phyloP scores from a whole-genome alignment of 2,113 vertebrate species.

The Bufo bufo region DNA sequence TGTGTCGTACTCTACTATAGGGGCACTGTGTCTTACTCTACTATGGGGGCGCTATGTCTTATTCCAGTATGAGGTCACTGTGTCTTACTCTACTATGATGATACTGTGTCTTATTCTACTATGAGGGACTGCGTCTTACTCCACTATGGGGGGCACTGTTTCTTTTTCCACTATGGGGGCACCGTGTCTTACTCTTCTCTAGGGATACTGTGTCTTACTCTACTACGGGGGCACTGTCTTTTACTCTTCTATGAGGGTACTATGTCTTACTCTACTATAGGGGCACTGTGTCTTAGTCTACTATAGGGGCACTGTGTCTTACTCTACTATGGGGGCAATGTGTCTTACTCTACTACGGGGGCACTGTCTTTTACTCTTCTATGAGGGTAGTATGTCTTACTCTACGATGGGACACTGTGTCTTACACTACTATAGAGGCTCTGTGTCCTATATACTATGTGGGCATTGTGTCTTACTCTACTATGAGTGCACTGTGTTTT shows the following conservation, averaged over 20 bases:
- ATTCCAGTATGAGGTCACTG: too few relatives aligned
- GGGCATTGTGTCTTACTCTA: too few relatives aligned
- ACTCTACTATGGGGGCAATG: not conserved
- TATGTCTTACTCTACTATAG: not conserved
- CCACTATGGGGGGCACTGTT: not conserved
- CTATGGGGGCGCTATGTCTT: not conserved
- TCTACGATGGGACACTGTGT: too few relatives aligned
- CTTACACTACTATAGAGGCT: too few relatives aligned
- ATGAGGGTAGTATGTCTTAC: not conserved
- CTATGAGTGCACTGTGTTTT: too few relatives aligned
- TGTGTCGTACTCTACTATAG: not conserved
- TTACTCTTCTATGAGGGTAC: not conserved
- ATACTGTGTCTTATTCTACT: not conserved
- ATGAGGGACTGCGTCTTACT: not conserved
- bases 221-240: not conserved
- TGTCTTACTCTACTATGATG: not conserved
- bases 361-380: not conserved
- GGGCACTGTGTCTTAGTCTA: not conserved
- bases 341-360: not conserved
- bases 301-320: not conserved
- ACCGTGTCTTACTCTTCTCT: not conserved
- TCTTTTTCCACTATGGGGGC: not conserved
- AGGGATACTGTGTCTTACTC: not conserved
- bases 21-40: not conserved
- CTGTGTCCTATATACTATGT: too few relatives aligned